phyloP scores from a whole-genome alignment of 2,113 vertebrate species.

The Pogona vitticeps region DNA sequence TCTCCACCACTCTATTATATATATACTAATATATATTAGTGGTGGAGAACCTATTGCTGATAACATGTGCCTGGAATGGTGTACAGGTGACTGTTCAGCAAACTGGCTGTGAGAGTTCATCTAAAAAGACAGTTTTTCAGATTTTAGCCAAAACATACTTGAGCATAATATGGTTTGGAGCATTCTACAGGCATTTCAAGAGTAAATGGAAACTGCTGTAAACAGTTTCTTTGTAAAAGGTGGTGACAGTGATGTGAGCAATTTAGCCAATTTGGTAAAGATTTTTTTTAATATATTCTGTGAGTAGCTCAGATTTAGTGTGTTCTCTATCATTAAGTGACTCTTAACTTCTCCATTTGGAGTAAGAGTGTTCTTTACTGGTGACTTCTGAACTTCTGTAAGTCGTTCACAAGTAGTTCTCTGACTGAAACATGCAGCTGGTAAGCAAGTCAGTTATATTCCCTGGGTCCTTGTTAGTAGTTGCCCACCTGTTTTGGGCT shows the following conservation, averaged over 20 bases:
- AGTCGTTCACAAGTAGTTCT: neutral
- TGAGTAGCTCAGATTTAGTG: neutral
- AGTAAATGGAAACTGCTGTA: too few species aligned
- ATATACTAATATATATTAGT: too few species aligned
- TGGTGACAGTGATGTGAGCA: neutral
- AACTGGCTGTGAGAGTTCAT: neutral
- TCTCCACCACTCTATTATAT: too few species aligned
- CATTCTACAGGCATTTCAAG: too few species aligned
- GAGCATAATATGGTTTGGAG: too few species aligned
- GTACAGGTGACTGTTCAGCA: neutral
- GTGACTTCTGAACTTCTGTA: neutral
- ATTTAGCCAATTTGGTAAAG: neutral
- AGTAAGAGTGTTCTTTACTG: neutral
- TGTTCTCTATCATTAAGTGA: neutral
- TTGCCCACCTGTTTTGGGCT: neutral
- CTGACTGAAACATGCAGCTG: neutral
- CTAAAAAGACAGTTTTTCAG: too few species aligned
- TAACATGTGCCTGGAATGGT: neutral
- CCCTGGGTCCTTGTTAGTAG: neutral
- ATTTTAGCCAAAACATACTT: too few species aligned
- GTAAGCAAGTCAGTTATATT: neutral
- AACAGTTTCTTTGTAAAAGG: neutral
- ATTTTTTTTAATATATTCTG: neutral
- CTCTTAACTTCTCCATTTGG: neutral
- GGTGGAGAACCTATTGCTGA: too few species aligned